These are phyloP conservation scores for Dichetophora obliterata DNA, from an alignment of 2,888 invertebrate genomes.

Conservation along the genomic window DNA sequence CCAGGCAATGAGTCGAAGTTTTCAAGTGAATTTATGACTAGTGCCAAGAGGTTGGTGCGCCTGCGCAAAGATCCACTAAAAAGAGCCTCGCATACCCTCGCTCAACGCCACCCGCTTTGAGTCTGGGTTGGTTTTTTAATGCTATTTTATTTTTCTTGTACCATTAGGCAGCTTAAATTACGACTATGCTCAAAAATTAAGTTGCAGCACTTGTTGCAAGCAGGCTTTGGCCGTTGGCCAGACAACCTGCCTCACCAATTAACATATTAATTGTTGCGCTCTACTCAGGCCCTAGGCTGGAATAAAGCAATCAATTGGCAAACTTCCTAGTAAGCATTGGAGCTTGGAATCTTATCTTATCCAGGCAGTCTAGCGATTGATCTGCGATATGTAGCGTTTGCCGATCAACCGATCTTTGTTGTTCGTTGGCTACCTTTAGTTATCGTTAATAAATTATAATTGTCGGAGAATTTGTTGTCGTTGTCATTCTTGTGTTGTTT, in stretches of 20 bases:
- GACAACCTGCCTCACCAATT: constrained; percentile 22
- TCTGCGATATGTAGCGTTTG: not conserved
- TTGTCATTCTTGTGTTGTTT: too few relatives aligned
- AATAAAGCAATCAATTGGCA: constrained; percentile 15
- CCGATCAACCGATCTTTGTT: not conserved
- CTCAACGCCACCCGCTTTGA: not conserved
- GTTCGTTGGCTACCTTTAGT: constrained; percentile 13
- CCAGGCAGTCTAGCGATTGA: constrained; percentile 11
- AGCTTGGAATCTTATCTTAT: not conserved
- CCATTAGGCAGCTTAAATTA: constrained; percentile 14
- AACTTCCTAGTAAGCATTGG: not conserved
- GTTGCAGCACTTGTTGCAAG: constrained; percentile 25
- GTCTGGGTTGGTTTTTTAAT: not conserved
- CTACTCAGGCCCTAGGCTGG: constrained; percentile 16
- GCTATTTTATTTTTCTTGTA: not conserved
- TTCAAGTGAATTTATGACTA: constrained; percentile 25
- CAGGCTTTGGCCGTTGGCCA: not conserved
- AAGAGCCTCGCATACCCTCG: not conserved
- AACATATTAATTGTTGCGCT: constrained; percentile 35
- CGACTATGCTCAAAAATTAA: constrained; percentile 18
- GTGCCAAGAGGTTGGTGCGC: not conserved
- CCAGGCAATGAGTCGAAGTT: constrained; percentile 10
- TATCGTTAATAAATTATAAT: constrained; percentile 33
- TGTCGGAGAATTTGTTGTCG: constrained; percentile 15
- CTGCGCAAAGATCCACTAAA: not conserved